Evolutionary conservation across 2,797 vertebrate genomes (phyloP), one percentile per base, ranked within the genome.

Genomic region (Psittacula echo): DNA sequence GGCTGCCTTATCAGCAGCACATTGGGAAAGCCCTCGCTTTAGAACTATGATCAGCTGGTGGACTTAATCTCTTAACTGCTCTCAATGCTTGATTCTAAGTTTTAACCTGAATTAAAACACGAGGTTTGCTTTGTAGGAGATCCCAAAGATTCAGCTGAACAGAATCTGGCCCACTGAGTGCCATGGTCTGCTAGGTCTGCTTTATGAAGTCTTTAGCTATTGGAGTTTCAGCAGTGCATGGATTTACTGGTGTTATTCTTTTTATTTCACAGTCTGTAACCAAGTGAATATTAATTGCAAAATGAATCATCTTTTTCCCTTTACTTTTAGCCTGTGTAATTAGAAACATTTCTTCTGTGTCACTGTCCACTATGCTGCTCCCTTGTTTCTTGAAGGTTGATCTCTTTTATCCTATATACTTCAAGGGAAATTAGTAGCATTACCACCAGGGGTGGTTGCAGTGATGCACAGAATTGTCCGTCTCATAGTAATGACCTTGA

Each of bases 401-500:
- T 65, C 34, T 64, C 77, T 95, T 51, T 85, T 68, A 85, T 94
- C 79, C 72, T 39, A 19, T 50, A 68, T 75, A 45, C 94, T 97
- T 89, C 56, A 68, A 88, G 61, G 80, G 95, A 96, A 96, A 96
- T 96, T 81, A 95, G 51, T 91, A 64, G 64, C 85, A 83, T 84
- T 95, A 45, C 94, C 94, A 41, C 81, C 90, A 90, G 44, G 67
- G 51, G 64, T 82, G 88, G 39, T 88, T 97, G 88, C 42, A 66
- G 92, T 72, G 68, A 81, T 67, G 80, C 88, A 93, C 90, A 86
- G 92, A 97, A 94, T 95, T 96, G 90, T 96, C 76, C 80, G 73
- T 94, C 76, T 93, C 47, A 27, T 82, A 54, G 84, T 74, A 83
- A 94, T 77, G 94, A 96, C 94, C 95, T 97, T 97, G 91, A 93